A percentile compares a stretch with the other conserved stretches of the same genome.
These are phyloP conservation scores for Pachydiplax longipennis DNA, from an alignment of 2,888 invertebrate species.

Conservation along the genomic window DNA sequence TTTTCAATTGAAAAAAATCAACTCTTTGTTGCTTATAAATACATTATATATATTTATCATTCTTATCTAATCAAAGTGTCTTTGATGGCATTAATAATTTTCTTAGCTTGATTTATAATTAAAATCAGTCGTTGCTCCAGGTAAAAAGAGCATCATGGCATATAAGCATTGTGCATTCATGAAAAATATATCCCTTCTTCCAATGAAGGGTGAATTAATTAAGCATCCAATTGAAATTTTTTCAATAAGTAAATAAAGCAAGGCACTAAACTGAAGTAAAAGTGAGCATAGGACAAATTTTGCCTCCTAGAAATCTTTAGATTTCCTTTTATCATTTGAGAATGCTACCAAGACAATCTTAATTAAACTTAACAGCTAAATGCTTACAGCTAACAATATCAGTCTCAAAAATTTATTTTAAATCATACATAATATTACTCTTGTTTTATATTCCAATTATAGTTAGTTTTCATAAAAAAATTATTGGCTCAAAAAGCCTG, in stretches of 20 bases:
- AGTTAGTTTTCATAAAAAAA: neutral
- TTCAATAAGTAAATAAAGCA: neutral
- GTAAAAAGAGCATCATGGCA: neutral
- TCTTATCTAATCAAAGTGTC: neutral
- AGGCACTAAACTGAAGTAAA: constrained; percentile 16
- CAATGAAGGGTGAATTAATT: neutral
- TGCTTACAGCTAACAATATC: neutral
- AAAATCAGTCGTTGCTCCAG: constrained; percentile 7
- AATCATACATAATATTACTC: neutral
- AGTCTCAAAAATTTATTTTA: neutral
- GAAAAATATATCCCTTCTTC: neutral
- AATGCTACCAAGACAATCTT: neutral
- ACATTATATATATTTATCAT: neutral
- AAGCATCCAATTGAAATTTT: neutral
- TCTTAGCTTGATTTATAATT: neutral
- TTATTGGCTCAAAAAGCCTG: neutral
- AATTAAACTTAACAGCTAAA: neutral
- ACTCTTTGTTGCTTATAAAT: neutral
- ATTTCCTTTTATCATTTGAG: neutral
- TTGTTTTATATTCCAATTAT: neutral
- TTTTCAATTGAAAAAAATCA: constrained; percentile 9
- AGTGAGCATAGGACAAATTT: neutral
- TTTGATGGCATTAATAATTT: neutral
- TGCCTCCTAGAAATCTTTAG: neutral
- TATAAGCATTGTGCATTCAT: neutral